A percentile compares a stretch with the other conserved stretches of the same genome.
Evolutionary conservation across 2,113 vertebrate species (phyloP).

Genomic region (Nanorana parkeri): DNA sequence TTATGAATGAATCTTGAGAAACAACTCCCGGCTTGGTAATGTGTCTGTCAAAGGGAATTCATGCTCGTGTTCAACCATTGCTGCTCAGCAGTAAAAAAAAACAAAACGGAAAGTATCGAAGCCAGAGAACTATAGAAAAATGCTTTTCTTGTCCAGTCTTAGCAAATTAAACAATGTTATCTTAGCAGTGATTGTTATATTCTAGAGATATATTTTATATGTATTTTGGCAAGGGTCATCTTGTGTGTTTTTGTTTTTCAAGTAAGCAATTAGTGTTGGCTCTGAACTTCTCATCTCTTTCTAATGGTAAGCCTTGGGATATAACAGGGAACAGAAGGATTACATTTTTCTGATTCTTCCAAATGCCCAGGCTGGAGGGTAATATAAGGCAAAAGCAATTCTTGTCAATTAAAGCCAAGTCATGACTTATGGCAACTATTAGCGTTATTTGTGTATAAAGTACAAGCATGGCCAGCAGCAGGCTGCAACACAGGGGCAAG

Average conservation of each 20-base stretch:
- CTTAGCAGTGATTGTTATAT: not conserved
- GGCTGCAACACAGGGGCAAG: slow-evolving; percentile 42
- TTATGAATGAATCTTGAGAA: slow-evolving; percentile 57
- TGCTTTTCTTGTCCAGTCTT: not conserved
- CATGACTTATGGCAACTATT: slow-evolving; percentile 54
- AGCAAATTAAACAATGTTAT: slow-evolving; percentile 5
- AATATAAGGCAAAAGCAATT: slow-evolving; percentile 50
- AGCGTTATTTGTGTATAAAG: slow-evolving; percentile 52
- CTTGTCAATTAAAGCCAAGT: slow-evolving; percentile 53
- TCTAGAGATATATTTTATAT: not conserved
- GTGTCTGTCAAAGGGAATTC: slow-evolving; percentile 56
- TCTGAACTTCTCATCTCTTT: slow-evolving; percentile 34
- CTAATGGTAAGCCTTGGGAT: slow-evolving; percentile 53
- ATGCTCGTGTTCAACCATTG: slow-evolving; percentile 41
- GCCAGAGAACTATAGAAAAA: not conserved
- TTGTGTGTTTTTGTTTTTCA: slow-evolving; percentile 31
- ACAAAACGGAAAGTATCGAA: not conserved
- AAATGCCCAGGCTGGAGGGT: slow-evolving; percentile 43
- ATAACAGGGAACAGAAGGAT: slow-evolving; percentile 47
- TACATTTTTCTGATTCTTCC: slow-evolving; percentile 38
- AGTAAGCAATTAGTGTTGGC: slow-evolving; percentile 53
- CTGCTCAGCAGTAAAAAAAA: slow-evolving; percentile 20
- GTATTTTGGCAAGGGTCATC: slow-evolving; percentile 37
- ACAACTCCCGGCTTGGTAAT: slow-evolving; percentile 56
- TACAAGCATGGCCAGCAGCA: slow-evolving; percentile 51